A percentile compares a stretch with the other conserved stretches of the same genome.
These are phyloP conservation scores for Tetraodon nigroviridis DNA, from an alignment of 2,113 vertebrate genomes.

Conservation along the genomic window DNA sequence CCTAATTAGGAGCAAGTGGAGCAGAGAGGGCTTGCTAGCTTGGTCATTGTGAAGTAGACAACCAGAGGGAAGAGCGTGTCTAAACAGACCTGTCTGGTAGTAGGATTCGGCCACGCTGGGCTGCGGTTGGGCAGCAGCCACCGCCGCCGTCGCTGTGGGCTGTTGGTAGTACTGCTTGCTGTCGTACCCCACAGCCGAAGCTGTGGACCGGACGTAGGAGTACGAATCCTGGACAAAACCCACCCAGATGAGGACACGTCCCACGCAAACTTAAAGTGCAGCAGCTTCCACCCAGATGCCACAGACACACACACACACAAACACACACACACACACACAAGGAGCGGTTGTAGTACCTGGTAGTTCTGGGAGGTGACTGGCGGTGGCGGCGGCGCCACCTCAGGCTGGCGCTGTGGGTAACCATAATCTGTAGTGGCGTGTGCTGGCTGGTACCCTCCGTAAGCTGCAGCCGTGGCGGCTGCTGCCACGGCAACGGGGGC, in stretches of 20 bases:
- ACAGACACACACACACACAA: background rate
- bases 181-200: slow-evolving; percentile 91
- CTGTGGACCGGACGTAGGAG: slow-evolving; percentile 92
- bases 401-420: slow-evolving; percentile 91
- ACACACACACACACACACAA: background rate
- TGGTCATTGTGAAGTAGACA: too few relatives aligned
- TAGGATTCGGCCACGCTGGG: slow-evolving; percentile 93
- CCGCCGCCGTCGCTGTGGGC: slow-evolving; percentile 85
- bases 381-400: slow-evolving; percentile 93
- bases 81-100: slow-evolving; percentile 88
- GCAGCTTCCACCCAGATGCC: too few relatives aligned
- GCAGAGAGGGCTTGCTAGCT: too few relatives aligned
- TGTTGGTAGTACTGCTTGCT: slow-evolving; percentile 98
- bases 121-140: slow-evolving; percentile 88
- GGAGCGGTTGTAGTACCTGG: slow-evolving; percentile 75
- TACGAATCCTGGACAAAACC: slow-evolving; percentile 84
- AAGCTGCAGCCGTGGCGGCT: slow-evolving; percentile 89
- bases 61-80: too few relatives aligned
- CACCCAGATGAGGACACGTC: background rate
- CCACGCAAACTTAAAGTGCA: background rate
- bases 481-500: slow-evolving; percentile 89
- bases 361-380: slow-evolving; percentile 97
- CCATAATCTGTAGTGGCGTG: slow-evolving; percentile 90
- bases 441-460: slow-evolving; percentile 89
- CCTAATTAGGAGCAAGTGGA: too few relatives aligned